Evolutionary conservation across 2,888 invertebrate genomes (phyloP).

Genomic region (Limnephilus rhombicus): DNA sequence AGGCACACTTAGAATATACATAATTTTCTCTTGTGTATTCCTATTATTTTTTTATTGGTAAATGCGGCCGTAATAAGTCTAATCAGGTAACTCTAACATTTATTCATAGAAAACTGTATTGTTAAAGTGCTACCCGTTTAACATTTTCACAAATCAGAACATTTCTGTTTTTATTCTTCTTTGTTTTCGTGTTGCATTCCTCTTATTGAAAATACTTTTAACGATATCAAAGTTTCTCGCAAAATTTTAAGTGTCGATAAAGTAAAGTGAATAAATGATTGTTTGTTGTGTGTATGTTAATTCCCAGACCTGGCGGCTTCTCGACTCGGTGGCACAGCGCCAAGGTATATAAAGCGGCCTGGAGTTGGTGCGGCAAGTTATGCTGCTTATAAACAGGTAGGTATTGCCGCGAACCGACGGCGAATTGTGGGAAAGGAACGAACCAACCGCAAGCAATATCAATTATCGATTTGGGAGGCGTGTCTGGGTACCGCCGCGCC

Average conservation of each 20-base stretch:
- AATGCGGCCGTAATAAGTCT: neutral
- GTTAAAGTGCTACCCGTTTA: neutral
- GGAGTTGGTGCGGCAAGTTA: neutral
- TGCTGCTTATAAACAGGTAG: no score
- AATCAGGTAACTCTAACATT: neutral
- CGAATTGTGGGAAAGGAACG: no score
- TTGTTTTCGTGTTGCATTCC: no score
- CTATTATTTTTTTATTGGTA: neutral
- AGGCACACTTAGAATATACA: no score
- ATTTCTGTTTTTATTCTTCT: neutral
- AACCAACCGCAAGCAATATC: no score
- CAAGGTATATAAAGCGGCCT: neutral
- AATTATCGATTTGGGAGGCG: no score
- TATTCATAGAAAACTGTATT: neutral
- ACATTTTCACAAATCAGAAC: neutral
- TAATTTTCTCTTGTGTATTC: no score
- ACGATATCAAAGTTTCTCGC: constrained; percentile 7
- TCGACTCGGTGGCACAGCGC: neutral
- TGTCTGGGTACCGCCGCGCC: no score
- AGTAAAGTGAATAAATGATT: neutral
- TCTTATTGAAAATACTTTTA: neutral
- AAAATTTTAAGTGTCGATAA: neutral
- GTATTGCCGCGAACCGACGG: no score
- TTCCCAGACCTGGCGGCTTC: constrained; percentile 16
- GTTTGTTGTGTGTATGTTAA: neutral